A percentile compares a stretch with the other conserved stretches of the same genome.
phyloP scores from a whole-genome alignment of 2,888 invertebrate species.

The Panzeria rudis region DNA sequence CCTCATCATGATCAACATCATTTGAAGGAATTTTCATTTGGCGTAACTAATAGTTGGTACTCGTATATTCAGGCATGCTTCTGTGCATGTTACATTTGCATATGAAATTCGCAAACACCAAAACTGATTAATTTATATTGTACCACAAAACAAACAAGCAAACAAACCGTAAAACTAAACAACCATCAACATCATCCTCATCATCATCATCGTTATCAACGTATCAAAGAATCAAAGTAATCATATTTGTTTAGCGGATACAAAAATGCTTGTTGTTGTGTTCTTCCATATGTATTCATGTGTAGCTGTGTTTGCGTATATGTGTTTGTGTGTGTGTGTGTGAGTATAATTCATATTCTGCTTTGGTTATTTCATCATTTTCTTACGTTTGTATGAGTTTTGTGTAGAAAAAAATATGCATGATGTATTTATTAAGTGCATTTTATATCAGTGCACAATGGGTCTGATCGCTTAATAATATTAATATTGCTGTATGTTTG shows the following conservation, averaged over 20 bases:
- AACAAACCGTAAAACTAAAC: slow-evolving; percentile 40
- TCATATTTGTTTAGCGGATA: slow-evolving; percentile 54
- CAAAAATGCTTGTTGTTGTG: slow-evolving; percentile 38
- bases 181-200: slow-evolving; percentile 33
- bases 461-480: neutral
- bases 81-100: slow-evolving; percentile 47
- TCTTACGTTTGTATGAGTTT: slow-evolving; percentile 37
- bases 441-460: slow-evolving; percentile 50
- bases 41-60: slow-evolving; percentile 18
- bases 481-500: too few relatives aligned
- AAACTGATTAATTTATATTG: slow-evolving; percentile 69
- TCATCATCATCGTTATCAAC: slow-evolving; percentile 28
- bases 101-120: slow-evolving; percentile 66
- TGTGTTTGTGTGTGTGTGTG: slow-evolving; percentile 8
- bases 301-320: neutral
- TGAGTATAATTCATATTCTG: slow-evolving; percentile 34
- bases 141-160: slow-evolving; percentile 58
- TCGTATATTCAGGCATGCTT: neutral
- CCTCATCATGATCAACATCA: slow-evolving; percentile 3
- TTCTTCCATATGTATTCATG: neutral
- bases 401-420: slow-evolving; percentile 46
- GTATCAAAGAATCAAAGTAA: slow-evolving; percentile 60
- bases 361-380: slow-evolving; percentile 48
- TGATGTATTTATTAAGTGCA: slow-evolving; percentile 67
- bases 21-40: slow-evolving; percentile 24